Base-by-base conservation (phyloP, 2,888 invertebrate species). In the Thereva nobilitata region DNA sequence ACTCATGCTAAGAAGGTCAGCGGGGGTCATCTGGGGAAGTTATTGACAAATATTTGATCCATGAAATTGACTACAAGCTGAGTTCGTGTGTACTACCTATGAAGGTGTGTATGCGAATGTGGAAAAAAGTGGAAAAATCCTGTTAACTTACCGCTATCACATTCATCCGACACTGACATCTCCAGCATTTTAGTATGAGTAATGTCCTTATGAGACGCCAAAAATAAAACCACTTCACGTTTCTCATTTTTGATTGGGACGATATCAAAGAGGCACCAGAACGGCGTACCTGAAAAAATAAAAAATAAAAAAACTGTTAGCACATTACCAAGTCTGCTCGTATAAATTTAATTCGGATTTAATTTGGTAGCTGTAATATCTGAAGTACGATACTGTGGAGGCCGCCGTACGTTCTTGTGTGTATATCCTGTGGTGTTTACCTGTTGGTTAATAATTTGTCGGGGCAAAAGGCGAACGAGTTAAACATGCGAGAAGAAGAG, bases 201-300 rank as follows among this genome's bases (percentile, higher is more conserved):
- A 82, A 97, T 93, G 83, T 97, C 96, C 84, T 97, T 97, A 84
- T 96, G 95, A 34, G 96, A 96, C 70, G 95, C 96, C 79, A 97
- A 87, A 82, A 95, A 97, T 75, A 97, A 85, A 40, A 97, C 97
- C 77, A 97, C 96, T 84, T 96, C 95, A 71, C 95, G 88, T 82
- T 97, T 97, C 82, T 97, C 97, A 86, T 97, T 97, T 85, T 97
- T 97, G 83, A 97, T 97, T 78, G 97, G 97, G 71, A 97, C 96
- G 81, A 97, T 95, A 83, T 97, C 97, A 83, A 97, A 86, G 74
- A 97, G 86, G 83, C 96, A 97, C 92, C 95, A 94, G 83, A 97
- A 97, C 64, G 93, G 91, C 74, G 89, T 88, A 72, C 93, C 95
- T 95, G 86, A 55, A 83, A 80, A 66, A 67, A 69, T 59, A 55